phyloP scores from a whole-genome alignment of 2,888 invertebrate species.

The Amphiduros pacificus region DNA sequence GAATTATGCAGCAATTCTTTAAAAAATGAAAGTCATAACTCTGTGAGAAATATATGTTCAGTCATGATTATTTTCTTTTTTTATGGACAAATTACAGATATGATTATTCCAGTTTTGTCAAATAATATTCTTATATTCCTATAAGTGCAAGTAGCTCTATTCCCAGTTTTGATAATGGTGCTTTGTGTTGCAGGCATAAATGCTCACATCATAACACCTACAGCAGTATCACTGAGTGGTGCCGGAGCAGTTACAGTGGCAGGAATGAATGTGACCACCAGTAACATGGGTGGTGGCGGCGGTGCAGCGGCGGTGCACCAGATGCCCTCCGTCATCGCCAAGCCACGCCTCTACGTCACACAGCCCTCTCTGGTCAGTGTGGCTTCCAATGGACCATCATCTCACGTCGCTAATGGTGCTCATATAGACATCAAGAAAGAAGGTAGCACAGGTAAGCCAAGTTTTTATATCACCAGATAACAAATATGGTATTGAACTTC shows the following conservation, averaged over 20 bases:
- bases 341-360: slow-evolving; percentile 14
- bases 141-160: too few relatives aligned
- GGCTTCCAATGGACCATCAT: slow-evolving; percentile 7
- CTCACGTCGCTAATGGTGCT: slow-evolving; percentile 10
- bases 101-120: too few relatives aligned
- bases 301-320: slow-evolving; percentile 16
- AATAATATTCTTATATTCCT: too few relatives aligned
- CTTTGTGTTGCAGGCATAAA: too few relatives aligned
- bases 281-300: background rate
- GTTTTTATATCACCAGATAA: too few relatives aligned
- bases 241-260: background rate
- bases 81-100: too few relatives aligned
- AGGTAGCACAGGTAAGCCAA: too few relatives aligned
- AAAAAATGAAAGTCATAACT: too few relatives aligned
- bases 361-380: slow-evolving; percentile 15
- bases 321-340: slow-evolving; percentile 23
- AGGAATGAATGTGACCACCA: background rate
- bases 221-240: background rate
- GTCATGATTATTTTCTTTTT: too few relatives aligned
- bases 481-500: background rate
- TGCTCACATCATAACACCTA: background rate
- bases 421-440: slow-evolving; percentile 13
- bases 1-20: too few relatives aligned
- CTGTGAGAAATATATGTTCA: too few relatives aligned
- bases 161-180: too few relatives aligned